Evolutionary conservation across 2,113 vertebrate species (phyloP).

Genomic region (Pomatorhinus ruficollis): DNA sequence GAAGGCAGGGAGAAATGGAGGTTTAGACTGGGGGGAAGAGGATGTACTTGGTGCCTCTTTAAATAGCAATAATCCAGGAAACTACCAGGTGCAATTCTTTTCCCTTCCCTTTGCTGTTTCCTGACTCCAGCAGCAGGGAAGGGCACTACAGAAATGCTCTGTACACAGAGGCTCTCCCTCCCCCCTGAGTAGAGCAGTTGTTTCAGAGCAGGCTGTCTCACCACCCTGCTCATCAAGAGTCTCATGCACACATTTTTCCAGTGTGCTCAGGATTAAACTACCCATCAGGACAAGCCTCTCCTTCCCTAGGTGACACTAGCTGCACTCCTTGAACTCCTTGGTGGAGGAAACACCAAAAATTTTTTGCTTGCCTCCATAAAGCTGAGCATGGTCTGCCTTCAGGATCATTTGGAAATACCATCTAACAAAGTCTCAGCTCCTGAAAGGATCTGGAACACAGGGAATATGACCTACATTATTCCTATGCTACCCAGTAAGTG

Average conservation of each 20-base stretch:
- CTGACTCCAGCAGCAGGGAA: background rate
- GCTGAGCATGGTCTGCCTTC: background rate
- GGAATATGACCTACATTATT: background rate
- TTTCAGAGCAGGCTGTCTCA: background rate
- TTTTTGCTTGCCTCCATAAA: background rate
- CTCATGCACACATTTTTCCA: background rate
- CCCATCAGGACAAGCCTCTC: background rate
- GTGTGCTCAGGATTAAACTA: background rate
- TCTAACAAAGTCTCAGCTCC: background rate
- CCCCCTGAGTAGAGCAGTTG: accelerated
- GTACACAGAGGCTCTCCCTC: background rate
- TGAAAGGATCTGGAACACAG: background rate
- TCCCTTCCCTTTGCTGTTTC: background rate
- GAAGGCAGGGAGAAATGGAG: background rate
- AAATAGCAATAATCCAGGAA: slow-evolving; percentile 43
- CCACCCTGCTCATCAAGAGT: background rate
- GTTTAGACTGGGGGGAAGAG: slow-evolving; percentile 3
- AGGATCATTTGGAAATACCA: background rate
- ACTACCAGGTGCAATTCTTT: background rate
- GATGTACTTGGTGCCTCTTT: slow-evolving; percentile 7
- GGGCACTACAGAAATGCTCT: background rate
- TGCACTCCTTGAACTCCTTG: too few relatives aligned
- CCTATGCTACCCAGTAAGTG: background rate
- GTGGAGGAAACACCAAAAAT: background rate
- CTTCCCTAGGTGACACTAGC: background rate